Conservation (phyloP, 2,888 invertebrate genomes). For the Osedax fenrisi region DNA sequence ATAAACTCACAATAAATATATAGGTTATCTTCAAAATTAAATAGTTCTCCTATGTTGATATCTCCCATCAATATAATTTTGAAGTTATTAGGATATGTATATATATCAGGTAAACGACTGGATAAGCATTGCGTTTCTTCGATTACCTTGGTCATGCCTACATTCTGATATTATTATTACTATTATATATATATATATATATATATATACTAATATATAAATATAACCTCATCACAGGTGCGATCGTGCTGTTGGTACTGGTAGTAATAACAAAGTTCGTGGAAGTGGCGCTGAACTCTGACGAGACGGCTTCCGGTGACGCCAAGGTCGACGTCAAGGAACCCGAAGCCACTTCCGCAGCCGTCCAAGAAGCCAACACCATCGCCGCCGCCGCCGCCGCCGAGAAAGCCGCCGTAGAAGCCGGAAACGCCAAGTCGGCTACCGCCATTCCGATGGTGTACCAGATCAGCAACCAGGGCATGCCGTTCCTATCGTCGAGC, state of each 20-base stretch:
- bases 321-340: background rate
- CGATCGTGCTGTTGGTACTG: background rate
- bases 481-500: background rate
- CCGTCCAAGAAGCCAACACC: background rate
- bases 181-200: too few relatives aligned
- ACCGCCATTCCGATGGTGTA: background rate
- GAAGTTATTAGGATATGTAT: too few relatives aligned
- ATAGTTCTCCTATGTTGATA: too few relatives aligned
- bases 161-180: too few relatives aligned
- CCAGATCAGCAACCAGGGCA: background rate
- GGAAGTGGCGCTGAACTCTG: background rate
- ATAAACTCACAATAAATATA: too few relatives aligned
- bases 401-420: background rate
- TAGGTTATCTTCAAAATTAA: too few relatives aligned
- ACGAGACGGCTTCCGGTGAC: background rate
- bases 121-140: too few relatives aligned
- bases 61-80: too few relatives aligned
- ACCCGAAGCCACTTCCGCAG: background rate
- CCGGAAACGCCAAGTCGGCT: background rate
- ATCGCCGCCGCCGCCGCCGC: background rate
- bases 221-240: background rate
- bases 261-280: background rate
- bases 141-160: too few relatives aligned
- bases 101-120: too few relatives aligned
- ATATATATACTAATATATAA: too few relatives aligned